Conservation (phyloP, 2,888 invertebrate species). For the Lasioglossum villosulum region DNA sequence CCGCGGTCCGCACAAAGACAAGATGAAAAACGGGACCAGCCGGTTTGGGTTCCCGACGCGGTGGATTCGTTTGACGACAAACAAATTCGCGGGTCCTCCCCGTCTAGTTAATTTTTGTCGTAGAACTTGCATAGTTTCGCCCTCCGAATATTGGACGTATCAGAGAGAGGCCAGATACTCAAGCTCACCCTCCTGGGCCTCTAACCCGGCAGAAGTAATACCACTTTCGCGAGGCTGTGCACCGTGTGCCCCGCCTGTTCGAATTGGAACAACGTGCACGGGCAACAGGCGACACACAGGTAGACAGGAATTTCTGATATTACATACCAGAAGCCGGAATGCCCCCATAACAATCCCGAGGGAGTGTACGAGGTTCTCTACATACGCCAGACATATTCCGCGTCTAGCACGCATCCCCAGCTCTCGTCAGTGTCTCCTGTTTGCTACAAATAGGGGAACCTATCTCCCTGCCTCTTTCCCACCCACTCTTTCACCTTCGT, state of each 20-base stretch:
- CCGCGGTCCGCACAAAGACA: background rate
- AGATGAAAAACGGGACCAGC: background rate
- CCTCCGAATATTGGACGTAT: conserved; percentile 60
- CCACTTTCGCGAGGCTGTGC: conserved; percentile 65
- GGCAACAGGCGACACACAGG: conserved; percentile 77
- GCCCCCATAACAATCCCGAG: conserved; percentile 75
- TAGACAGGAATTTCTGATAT: conserved; percentile 81
- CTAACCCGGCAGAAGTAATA: conserved; percentile 66
- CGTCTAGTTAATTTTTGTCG: conserved; percentile 53
- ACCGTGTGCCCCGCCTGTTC: conserved; percentile 60
- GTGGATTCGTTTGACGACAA: conserved; percentile 22
- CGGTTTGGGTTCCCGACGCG: background rate
- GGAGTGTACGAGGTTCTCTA: conserved; percentile 73
- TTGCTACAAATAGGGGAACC: conserved; percentile 63
- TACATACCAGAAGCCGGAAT: conserved; percentile 80
- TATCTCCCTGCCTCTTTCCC: conserved; percentile 39
- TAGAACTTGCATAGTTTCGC: conserved; percentile 52
- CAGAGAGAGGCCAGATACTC: conserved; percentile 42
- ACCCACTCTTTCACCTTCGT: conserved; percentile 18
- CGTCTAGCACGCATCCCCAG: conserved; percentile 65
- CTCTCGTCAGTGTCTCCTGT: conserved; percentile 61
- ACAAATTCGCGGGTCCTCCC: conserved; percentile 15
- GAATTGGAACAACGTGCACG: conserved; percentile 68
- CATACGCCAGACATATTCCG: conserved; percentile 72
- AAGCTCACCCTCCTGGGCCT: conserved; percentile 43